phyloP scores from a whole-genome alignment of 2,888 invertebrate genomes.

The Leucania comma region DNA sequence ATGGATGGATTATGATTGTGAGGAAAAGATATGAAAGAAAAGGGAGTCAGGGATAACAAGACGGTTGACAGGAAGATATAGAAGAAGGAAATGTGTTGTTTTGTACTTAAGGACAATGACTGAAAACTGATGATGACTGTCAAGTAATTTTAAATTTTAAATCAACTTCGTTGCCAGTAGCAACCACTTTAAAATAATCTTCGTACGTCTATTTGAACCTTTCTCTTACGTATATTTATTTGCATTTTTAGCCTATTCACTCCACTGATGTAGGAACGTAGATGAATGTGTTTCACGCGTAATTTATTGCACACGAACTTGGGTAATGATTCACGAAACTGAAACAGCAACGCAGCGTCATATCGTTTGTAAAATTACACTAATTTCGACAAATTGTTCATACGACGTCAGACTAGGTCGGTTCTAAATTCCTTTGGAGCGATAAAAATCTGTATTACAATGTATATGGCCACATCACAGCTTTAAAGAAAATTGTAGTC shows the following conservation, averaged over 20 bases:
- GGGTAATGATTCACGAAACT: constrained; percentile 23
- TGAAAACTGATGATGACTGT: too few species aligned
- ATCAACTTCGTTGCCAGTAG: not conserved
- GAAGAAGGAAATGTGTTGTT: too few species aligned
- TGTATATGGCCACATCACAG: not conserved
- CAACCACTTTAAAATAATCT: not conserved
- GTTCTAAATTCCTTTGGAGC: not conserved
- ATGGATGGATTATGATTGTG: too few species aligned
- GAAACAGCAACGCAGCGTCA: constrained; percentile 6
- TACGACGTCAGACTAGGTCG: not conserved
- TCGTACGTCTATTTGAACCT: not conserved
- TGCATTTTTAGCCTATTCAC: constrained; percentile 20
- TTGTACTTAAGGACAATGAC: too few species aligned
- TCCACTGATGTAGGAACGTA: constrained; percentile 14
- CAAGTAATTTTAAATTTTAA: too few species aligned
- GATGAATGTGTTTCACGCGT: constrained; percentile 32
- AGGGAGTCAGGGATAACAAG: too few species aligned
- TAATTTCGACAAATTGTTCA: not conserved
- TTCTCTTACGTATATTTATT: constrained; percentile 12
- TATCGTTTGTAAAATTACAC: not conserved
- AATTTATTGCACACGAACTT: constrained; percentile 33
- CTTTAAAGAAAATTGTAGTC: not conserved
- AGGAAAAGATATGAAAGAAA: too few species aligned
- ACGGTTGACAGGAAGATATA: too few species aligned
- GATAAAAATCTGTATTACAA: not conserved